These are phyloP conservation scores for Drosophila kanapiae DNA, from an alignment of 1,140 invertebrate genomes.

Conservation along the genomic window DNA sequence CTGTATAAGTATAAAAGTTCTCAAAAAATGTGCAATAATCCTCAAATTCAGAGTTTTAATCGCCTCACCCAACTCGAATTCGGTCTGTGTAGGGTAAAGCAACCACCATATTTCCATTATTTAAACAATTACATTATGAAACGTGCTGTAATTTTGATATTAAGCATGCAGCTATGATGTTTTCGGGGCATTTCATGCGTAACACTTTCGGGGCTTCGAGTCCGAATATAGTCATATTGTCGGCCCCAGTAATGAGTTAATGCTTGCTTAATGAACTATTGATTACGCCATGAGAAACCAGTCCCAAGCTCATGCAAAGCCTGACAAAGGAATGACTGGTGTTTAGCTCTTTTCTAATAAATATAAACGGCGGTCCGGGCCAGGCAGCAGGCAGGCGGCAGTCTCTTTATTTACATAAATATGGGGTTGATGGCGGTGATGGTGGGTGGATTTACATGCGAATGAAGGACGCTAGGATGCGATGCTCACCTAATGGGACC, in stretches of 20 bases:
- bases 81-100: too few species aligned
- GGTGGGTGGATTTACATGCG: conserved; percentile 9
- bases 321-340: neutral
- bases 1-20: too few species aligned
- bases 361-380: neutral
- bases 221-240: conserved; percentile 5
- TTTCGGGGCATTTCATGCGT: conserved; percentile 6
- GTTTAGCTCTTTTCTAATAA: neutral
- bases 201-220: conserved; percentile 22
- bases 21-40: too few species aligned
- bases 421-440: neutral
- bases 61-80: too few species aligned
- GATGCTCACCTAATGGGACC: conserved; percentile 62
- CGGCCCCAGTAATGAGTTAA: conserved; percentile 1
- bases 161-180: neutral
- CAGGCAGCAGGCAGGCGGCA: conserved; percentile 18
- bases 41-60: too few species aligned
- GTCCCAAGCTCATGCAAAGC: conserved; percentile 8
- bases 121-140: neutral
- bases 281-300: conserved; percentile 11
- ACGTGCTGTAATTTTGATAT: neutral
- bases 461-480: neutral
- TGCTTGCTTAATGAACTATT: conserved; percentile 22
- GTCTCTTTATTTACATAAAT: conserved; percentile 20
- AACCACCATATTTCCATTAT: neutral